These are phyloP conservation scores for Hecatera dysodea DNA, from an alignment of 2,888 invertebrate species.

Conservation along the genomic window DNA sequence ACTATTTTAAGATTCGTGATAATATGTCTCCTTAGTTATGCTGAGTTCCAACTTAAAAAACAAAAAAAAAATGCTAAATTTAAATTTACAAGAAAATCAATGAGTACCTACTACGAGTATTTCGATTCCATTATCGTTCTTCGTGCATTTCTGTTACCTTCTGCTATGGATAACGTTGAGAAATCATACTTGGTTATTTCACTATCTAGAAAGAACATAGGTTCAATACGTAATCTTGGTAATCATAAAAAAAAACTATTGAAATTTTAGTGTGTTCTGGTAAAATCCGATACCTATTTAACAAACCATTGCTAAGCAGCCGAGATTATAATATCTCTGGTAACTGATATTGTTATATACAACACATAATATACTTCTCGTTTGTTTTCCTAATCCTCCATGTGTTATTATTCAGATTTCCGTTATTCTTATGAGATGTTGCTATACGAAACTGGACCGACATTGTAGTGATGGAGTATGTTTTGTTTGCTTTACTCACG, in stretches of 20 bases:
- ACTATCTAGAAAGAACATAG: not conserved
- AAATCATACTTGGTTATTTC: not conserved
- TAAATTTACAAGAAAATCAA: too few species aligned
- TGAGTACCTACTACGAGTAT: too few species aligned
- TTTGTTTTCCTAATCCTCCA: conserved; percentile 20
- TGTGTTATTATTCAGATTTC: conserved; percentile 25
- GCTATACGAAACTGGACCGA: conserved; percentile 14
- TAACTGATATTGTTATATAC: not conserved
- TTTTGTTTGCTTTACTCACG: not conserved
- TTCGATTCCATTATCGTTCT: not conserved
- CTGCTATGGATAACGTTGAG: not conserved
- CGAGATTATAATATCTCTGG: not conserved
- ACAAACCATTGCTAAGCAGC: not conserved
- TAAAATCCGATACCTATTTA: not conserved
- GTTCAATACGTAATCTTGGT: not conserved
- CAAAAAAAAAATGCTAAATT: too few species aligned
- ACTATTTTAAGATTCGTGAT: too few species aligned
- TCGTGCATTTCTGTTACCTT: not conserved
- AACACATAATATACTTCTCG: not conserved
- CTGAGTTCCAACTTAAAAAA: too few species aligned
- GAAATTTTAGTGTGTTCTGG: not conserved
- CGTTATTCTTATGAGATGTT: conserved; percentile 35
- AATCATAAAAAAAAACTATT: not conserved
- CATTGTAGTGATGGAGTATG: not conserved
- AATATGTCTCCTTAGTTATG: too few species aligned